phyloP scores from a whole-genome alignment of 2,888 invertebrate species.

The Drosophila multiciliata region DNA sequence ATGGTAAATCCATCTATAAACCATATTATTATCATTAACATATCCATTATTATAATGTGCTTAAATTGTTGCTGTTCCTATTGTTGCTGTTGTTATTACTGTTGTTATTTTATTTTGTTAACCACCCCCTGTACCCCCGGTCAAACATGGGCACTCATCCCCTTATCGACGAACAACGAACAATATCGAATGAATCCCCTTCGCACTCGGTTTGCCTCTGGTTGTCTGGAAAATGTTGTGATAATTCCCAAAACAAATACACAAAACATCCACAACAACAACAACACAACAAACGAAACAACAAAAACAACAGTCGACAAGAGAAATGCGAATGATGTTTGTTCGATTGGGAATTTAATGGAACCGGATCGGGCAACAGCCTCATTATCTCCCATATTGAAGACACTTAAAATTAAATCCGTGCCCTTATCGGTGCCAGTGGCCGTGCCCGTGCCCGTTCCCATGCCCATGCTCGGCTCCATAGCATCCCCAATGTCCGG shows the following conservation, averaged over 20 bases:
- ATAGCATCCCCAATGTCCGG: slow-evolving; percentile 17
- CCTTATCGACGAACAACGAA: slow-evolving; percentile 28
- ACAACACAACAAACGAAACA: slow-evolving; percentile 2
- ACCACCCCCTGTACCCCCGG: slow-evolving; percentile 22
- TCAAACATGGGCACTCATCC: slow-evolving; percentile 31
- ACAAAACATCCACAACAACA: slow-evolving; percentile 26
- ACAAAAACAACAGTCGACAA: slow-evolving; percentile 70
- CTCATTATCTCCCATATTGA: slow-evolving; percentile 51
- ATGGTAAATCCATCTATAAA: slow-evolving; percentile 13
- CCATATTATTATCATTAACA: slow-evolving; percentile 23
- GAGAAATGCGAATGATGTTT: slow-evolving; percentile 83
- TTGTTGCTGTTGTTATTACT: slow-evolving; percentile 27
- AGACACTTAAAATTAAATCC: slow-evolving; percentile 57
- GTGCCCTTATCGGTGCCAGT: slow-evolving; percentile 7
- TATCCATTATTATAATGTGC: slow-evolving; percentile 46
- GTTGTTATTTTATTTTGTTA: slow-evolving; percentile 59
- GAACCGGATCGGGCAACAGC: slow-evolving; percentile 64
- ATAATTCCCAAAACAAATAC: slow-evolving; percentile 24
- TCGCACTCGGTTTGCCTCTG: background rate
- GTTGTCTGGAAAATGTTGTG: slow-evolving; percentile 19
- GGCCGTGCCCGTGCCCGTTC: background rate
- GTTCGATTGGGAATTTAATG: slow-evolving; percentile 80
- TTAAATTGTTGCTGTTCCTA: slow-evolving; percentile 46
- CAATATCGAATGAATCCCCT: slow-evolving; percentile 26
- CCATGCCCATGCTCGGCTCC: background rate